A percentile compares a stretch with the other conserved stretches of the same genome.
phyloP scores from a whole-genome alignment of 2,113 vertebrate species.

The Microcebus jonahi region DNA sequence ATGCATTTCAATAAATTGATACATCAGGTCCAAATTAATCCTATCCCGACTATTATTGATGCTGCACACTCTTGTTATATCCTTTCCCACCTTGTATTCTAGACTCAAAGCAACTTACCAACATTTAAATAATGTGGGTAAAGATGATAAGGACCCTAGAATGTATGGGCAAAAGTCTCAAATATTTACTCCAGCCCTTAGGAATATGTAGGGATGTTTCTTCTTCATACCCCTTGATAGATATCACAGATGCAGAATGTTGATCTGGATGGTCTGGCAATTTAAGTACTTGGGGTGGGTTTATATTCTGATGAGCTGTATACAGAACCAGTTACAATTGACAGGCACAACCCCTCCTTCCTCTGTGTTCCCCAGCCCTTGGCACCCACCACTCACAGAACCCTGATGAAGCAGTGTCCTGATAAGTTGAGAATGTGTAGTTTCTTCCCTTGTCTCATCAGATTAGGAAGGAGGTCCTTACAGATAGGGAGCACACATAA shows the following conservation, averaged over 20 bases:
- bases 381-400: not conserved
- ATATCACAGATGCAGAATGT: not conserved
- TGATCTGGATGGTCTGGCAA: not conserved
- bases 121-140: too few species aligned
- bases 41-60: not conserved
- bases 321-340: not conserved
- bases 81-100: too few species aligned
- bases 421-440: not conserved
- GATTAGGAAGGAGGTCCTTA: not conserved
- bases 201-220: not conserved
- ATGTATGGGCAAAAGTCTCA: not conserved
- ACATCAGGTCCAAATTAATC: conserved; percentile 1
- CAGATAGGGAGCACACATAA: not conserved
- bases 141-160: not conserved
- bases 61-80: not conserved
- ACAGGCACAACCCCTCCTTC: too few species aligned
- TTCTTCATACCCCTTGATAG: not conserved
- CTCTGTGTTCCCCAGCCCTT: not conserved
- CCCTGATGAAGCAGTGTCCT: not conserved
- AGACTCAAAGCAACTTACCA: too few species aligned
- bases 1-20: conserved; percentile 14
- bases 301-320: not conserved
- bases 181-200: not conserved
- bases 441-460: not conserved
- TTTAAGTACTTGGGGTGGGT: not conserved